These are phyloP conservation scores for Porites australiensis DNA, from an alignment of 64 coral and sea anemone genomes.

Conservation along the genomic window DNA sequence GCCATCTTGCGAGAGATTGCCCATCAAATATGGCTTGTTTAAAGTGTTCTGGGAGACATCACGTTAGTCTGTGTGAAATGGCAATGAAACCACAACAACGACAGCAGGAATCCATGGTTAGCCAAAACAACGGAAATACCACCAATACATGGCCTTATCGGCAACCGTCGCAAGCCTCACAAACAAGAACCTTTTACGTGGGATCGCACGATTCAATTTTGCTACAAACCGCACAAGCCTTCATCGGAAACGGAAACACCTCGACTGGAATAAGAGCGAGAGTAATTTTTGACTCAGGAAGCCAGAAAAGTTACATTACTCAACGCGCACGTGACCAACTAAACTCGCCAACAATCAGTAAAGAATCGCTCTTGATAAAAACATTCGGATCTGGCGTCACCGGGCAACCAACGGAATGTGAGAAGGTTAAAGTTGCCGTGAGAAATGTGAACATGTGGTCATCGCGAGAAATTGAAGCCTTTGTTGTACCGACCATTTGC, in stretches of 20 bases:
- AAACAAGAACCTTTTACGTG: slow-evolving; percentile 5
- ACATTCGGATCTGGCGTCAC: too few relatives aligned
- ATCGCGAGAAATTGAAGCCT: too few relatives aligned
- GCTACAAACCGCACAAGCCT: slow-evolving; percentile 50
- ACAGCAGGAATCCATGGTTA: background rate
- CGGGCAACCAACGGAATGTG: too few relatives aligned
- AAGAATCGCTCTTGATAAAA: too few relatives aligned
- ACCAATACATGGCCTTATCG: background rate
- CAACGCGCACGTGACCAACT: background rate
- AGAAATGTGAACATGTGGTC: too few relatives aligned
- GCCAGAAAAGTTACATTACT: slow-evolving; percentile 38
- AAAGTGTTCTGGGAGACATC: slow-evolving; percentile 38
- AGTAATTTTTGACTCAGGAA: slow-evolving; percentile 52
- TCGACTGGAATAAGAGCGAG: background rate
- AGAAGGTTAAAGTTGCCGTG: too few relatives aligned
- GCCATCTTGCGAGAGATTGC: slow-evolving; percentile 35
- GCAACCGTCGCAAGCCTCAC: background rate
- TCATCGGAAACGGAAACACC: background rate
- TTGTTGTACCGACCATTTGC: too few relatives aligned
- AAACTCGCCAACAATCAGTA: background rate
- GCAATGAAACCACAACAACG: background rate
- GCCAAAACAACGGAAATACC: slow-evolving; percentile 31
- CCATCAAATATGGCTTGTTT: background rate
- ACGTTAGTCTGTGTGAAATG: slow-evolving; percentile 36
- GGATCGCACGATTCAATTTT: slow-evolving; percentile 27